Conservation (phyloP, 2,113 vertebrate species). For the Cyanistes caeruleus region DNA sequence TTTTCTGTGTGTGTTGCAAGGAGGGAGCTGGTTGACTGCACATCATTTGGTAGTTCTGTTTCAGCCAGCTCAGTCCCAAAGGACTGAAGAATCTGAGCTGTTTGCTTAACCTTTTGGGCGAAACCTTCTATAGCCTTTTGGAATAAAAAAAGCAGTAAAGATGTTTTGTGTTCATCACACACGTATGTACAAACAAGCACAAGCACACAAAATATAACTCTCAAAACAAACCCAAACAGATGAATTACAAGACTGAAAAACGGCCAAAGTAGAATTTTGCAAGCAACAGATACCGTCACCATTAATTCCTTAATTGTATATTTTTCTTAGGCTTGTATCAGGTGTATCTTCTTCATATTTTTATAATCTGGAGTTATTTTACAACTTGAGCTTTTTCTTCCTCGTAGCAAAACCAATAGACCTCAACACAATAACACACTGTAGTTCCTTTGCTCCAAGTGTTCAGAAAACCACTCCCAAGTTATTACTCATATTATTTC, state of each 20-base stretch:
- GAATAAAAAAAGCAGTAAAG: conserved; percentile 13
- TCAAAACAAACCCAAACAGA: background rate
- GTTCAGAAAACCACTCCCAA: conserved; percentile 64
- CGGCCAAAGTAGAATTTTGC: background rate
- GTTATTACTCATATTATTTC: conserved; percentile 61
- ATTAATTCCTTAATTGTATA: conserved; percentile 5
- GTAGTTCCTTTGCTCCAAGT: background rate
- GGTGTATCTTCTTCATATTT: background rate
- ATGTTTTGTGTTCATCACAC: background rate
- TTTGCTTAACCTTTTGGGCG: conserved; percentile 94
- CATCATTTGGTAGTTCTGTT: conserved; percentile 92
- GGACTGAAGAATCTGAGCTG: conserved; percentile 90
- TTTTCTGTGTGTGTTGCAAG: conserved; percentile 85
- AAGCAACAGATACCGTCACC: conserved; percentile 48
- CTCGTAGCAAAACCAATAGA: background rate
- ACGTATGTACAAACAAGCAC: background rate
- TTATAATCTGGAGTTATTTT: background rate
- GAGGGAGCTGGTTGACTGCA: conserved; percentile 84
- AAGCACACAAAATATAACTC: background rate
- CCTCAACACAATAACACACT: conserved; percentile 3
- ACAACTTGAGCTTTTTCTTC: conserved; percentile 1
- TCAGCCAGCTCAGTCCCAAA: conserved; percentile 95
- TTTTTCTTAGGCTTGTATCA: conserved; percentile 10
- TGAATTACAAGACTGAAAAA: background rate
- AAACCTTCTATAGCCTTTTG: conserved; percentile 93